A percentile compares a stretch with the other conserved stretches of the same genome.
Conservation (phyloP, 1,140 invertebrate genomes). For the Achatina immaculata region DNA sequence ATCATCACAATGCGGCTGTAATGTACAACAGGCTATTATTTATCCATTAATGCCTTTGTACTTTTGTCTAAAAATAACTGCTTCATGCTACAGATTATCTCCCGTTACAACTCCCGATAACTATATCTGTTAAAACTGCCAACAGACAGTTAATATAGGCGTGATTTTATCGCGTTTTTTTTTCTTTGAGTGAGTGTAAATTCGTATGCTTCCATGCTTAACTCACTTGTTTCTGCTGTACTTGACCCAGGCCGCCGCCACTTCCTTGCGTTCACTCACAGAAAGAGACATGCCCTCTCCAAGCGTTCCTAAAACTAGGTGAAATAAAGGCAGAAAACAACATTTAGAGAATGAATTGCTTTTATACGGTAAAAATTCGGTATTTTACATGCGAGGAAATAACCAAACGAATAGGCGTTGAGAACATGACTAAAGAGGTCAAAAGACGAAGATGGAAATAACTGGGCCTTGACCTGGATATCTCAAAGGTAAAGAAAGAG, state of each 20-base stretch:
- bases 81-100: too few relatives aligned
- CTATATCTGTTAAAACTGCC: too few relatives aligned
- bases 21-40: too few relatives aligned
- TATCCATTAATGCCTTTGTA: too few relatives aligned
- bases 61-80: too few relatives aligned
- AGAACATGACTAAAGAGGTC: too few relatives aligned
- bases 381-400: background rate
- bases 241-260: constrained; percentile 79
- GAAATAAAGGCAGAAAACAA: background rate
- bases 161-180: background rate
- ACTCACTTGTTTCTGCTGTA: constrained; percentile 61
- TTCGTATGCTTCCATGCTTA: background rate
- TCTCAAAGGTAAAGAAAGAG: too few relatives aligned
- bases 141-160: background rate
- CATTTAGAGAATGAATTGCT: background rate
- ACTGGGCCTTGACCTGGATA: too few relatives aligned
- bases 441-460: too few relatives aligned
- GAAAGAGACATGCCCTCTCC: constrained; percentile 83
- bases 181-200: background rate
- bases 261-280: constrained; percentile 79
- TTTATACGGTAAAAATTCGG: background rate
- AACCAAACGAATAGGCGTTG: too few relatives aligned
- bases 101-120: too few relatives aligned
- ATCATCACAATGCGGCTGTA: too few relatives aligned
- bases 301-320: constrained; percentile 82